Evolutionary conservation across 2,888 invertebrate species (phyloP), one percentile per base, ranked within the genome.

Genomic region (Rotaria socialis): DNA sequence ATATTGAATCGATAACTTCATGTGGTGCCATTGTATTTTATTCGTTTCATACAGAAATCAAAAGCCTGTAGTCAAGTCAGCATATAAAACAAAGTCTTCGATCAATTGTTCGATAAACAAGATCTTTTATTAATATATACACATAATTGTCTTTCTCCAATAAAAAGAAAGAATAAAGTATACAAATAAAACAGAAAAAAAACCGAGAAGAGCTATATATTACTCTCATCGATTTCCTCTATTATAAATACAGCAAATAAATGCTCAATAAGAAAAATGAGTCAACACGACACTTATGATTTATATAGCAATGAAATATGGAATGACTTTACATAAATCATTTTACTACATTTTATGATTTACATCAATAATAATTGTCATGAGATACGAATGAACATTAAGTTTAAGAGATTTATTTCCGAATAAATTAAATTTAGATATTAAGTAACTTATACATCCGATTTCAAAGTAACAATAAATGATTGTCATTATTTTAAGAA

Each of bases 241-340:
- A 67, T 67, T 67, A 35, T 67, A 67, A 67, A 67, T n/a, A 6
- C 67, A 67, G 67, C 35, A 67, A 67, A 67, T 67, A 67, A 67
- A 67, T 2, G 5, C 5, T 27, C 19, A 41, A 67, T 67, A 67
- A 35, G 67, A 35, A 14, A 67, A 35, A 67, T 7, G 7, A 67
- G 14, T 35, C 16, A 67, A 35, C 35, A 67, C 16, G 5, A 35
- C 11, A 67, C 35, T 35, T 16, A 27, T 67, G 67, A 2, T 67
- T 35, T 35, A 67, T 67, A 4, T 7, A 19, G 35, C 4, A 16
- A 19, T 52, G 52, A 16, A 16, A 52, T 52, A 52, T 11, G 14
- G 52, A 52, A 16, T 47, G 47, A 11, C 60, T 60, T 11, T 27
- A 60, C 11, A 60, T 60, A n/a, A 60, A 27, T n/a, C n/a, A n/a